Evolutionary conservation across 2,797 vertebrate genomes (phyloP), one percentile per base, ranked within the genome.

Genomic region (Serranus cabrilla): DNA sequence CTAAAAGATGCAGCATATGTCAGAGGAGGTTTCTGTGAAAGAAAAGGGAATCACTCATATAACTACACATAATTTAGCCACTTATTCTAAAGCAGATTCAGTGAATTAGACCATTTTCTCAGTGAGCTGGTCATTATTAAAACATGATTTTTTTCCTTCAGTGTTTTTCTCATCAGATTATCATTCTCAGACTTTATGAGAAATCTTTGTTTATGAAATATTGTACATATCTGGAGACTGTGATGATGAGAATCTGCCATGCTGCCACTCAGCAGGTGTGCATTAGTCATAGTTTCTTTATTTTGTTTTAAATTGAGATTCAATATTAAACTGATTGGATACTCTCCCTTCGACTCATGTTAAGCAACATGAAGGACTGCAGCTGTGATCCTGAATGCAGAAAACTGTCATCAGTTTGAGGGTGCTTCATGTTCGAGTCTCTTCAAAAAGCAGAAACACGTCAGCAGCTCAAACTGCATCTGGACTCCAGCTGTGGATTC

Each of bases 391-490:
- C 20, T 27, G 21, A 18, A 14, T 39, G 39, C 21, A 18, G 25
- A 58, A 47, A 43, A 31, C 13, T 71, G 59, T 52, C 59, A 45
- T 64, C 10, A 59, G 46, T 54, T 54, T 23, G 20, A 20, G 13
- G 50, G 20, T 12, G 20, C 42, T 31, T 56, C 13, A 13, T 40
- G 12, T 40, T 13, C 23, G 16, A 13, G 12, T 7, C 9, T 49
- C 13, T 54, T 64, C 8, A 54, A 14, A 45, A 8, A 11, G 21
- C 20, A 47, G 59, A 42, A 64, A 55, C 17, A 40, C 11, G 7
- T 4, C 52, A 57, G 62, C 63, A 67, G 23, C 23, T 68, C 2
- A 49, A 55, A 49, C 56, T 46, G 10, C 52, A 23, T 71, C 43
- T 56, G 9, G 21, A 56, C 20, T 40, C 8, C 34, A 7, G 8